Evolutionary conservation across 1,140 invertebrate species (phyloP).

Genomic region (Augochlora pura): DNA sequence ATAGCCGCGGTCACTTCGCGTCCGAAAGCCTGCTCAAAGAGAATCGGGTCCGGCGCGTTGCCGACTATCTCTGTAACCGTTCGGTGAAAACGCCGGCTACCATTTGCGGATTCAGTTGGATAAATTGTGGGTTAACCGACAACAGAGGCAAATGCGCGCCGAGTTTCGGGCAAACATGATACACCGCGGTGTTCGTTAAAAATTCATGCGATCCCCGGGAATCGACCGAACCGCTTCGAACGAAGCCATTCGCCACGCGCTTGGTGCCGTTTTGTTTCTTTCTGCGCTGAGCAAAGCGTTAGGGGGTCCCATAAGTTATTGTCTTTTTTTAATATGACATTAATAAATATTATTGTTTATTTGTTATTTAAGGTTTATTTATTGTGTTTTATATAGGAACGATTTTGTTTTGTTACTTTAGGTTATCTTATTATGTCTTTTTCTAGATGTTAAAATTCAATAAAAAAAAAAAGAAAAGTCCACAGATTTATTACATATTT

Average conservation of each 20-base stretch:
- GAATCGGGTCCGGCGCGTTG: too few relatives aligned
- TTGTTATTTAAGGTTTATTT: too few relatives aligned
- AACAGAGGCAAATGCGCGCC: conserved; percentile 5
- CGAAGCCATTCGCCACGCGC: neutral
- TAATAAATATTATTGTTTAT: too few relatives aligned
- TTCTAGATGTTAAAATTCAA: too few relatives aligned
- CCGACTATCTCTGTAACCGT: conserved; percentile 4
- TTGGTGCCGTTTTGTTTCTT: neutral
- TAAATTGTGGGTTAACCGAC: conserved; percentile 39
- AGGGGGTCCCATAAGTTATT: too few relatives aligned
- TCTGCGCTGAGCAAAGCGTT: too few relatives aligned
- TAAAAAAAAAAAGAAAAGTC: too few relatives aligned
- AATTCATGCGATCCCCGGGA: conserved; percentile 27
- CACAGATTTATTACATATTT: too few relatives aligned
- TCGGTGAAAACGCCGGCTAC: conserved; percentile 11
- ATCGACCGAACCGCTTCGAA: neutral
- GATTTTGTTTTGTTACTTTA: too few relatives aligned
- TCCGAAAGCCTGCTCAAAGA: conserved; percentile 18
- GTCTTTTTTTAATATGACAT: too few relatives aligned
- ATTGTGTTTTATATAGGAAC: too few relatives aligned
- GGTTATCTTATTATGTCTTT: too few relatives aligned
- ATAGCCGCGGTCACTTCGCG: neutral
- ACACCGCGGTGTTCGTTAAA: conserved; percentile 8
- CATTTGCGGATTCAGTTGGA: conserved; percentile 36
- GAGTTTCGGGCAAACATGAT: neutral